A percentile compares a stretch with the other conserved stretches of the same genome.
Conservation (phyloP, 64 coral and sea anemone genomes). For the Montipora cactus region DNA sequence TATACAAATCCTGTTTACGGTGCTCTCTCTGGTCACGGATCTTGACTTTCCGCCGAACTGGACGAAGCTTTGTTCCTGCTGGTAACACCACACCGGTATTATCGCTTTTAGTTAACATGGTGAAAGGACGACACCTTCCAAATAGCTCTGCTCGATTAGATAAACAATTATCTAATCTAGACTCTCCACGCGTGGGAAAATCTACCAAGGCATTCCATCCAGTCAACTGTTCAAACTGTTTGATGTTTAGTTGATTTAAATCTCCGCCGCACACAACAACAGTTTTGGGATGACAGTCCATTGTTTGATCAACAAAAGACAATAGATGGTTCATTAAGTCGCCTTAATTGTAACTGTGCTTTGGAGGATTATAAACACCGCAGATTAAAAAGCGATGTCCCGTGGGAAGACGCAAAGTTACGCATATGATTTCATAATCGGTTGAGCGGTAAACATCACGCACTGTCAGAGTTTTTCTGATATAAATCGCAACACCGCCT, state of each 20-base stretch:
- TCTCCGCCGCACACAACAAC: too few species aligned
- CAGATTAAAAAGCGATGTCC: constrained; percentile 36
- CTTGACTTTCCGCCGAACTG: constrained; percentile 27
- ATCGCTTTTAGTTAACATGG: constrained; percentile 46
- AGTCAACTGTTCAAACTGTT: too few species aligned
- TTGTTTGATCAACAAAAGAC: too few species aligned
- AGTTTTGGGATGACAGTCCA: too few species aligned
- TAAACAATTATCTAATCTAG: background rate
- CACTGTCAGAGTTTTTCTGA: constrained; percentile 54
- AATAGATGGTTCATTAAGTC: background rate
- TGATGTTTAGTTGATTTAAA: too few species aligned
- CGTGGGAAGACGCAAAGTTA: constrained; percentile 24
- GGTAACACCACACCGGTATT: constrained; percentile 45
- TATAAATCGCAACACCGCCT: constrained; percentile 56
- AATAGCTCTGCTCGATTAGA: constrained; percentile 10
- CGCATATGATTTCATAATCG: constrained; percentile 29
- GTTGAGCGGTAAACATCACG: constrained; percentile 14
- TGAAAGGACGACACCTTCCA: constrained; percentile 9
- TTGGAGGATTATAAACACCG: constrained; percentile 51
- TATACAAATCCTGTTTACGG: constrained; percentile 33
- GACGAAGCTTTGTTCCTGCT: constrained; percentile 46
- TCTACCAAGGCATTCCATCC: too few species aligned
- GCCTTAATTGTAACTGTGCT: constrained; percentile 47
- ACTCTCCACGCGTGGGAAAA: too few species aligned
- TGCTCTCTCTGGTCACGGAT: constrained; percentile 29